Base-by-base conservation (phyloP, 1,140 invertebrate species). In the Drosophila ogumai region DNA sequence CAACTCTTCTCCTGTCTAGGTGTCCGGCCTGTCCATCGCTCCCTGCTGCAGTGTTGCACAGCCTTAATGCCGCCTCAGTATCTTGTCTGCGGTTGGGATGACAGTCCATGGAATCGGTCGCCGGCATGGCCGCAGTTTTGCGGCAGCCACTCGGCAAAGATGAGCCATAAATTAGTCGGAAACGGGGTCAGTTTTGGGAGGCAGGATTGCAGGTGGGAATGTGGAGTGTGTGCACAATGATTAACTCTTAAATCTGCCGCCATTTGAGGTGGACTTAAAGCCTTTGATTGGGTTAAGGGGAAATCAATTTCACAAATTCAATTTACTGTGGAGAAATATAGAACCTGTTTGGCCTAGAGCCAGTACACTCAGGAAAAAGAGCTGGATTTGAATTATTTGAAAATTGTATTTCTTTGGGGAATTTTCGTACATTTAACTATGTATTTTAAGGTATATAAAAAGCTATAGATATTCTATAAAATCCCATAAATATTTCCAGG, bases 51-150 rank as follows among this genome's bases (percentile, higher is more conserved):
- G 31, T 34, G 22, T n/a, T 2, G 7, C 54, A 47, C 41, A 31
- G 31, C 17, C 10, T 7, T 34, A 13, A 22, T 47, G 40, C 34
- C 28, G 9, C n/a, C 22, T 46, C 60, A 52, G 58, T 63, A 46
- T 50, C 58, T 68, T 65, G 79, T 77, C 65, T 80, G 81, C 60
- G 81, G 81, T 84, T 25, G 44, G 59, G 75, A 69, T 68, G 77
- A 80, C 77, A 72, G 55, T 80, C 44, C 71, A 80, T 82, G 65
- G 76, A 71, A 75, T 59, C 19, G 72, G 56, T 65, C 38, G 32
- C 43, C 55, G 81, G 49, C 34, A 55, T 44, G 56, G 61, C 81
- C 81, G 57, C 81, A 84, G 54, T 67, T 80, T 76, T 84, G 81
- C 65, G 81, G 81, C 81, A 67, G 61, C 65, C 71, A 12, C 64